Evolutionary conservation across 2,797 vertebrate genomes (phyloP), one percentile per base, ranked within the genome.

Genomic region (Bufotes viridis): DNA sequence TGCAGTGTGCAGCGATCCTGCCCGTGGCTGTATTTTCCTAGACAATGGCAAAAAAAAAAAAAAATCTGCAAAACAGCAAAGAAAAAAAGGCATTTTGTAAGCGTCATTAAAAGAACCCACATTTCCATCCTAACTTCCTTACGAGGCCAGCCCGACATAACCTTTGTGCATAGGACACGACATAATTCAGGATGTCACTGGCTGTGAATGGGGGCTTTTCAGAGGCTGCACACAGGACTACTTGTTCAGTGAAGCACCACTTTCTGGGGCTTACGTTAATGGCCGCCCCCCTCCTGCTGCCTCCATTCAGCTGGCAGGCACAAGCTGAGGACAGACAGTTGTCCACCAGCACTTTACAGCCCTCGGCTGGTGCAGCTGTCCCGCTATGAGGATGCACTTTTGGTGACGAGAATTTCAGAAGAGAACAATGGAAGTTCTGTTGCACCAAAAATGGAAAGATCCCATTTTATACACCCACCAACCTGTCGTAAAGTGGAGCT

Each of bases 191-290:
- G 90, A 92, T 85, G 91, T 1, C 7, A 14, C 53, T 49, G 20
- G 3, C n/a, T 65, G 85, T 93, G 93, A 93, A 91, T 90, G 84
- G 67, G 22, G 90, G n/a, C 92, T 92, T 83, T 93, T 93, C 91
- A 93, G 90, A 49, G n/a, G 0, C 17, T 7, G 55, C 91, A 94
- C 93, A 94, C 91, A 93, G 82, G 87, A 29, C 61, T 0, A 0
- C 92, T 94, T 94, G 93, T 93, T 93, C 90, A 84, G 84, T 86
- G 78, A 90, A 91, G 92, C n/a, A 87, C 90, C 0, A 34, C 89
- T 91, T 90, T 87, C 91, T 90, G 90, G 89, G 65, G 18, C 82
- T 74, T 84, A 63, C 53, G 26, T 29, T 91, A 58, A 80, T 79
- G 65, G 90, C 89, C 58, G 90, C 86, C 90, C 90, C 91, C 92